Percentiles rank a stretch among this genome's conserved stretches.
Conservation (phyloP, 2,113 vertebrate genomes). For the Stictonetta naevosa region DNA sequence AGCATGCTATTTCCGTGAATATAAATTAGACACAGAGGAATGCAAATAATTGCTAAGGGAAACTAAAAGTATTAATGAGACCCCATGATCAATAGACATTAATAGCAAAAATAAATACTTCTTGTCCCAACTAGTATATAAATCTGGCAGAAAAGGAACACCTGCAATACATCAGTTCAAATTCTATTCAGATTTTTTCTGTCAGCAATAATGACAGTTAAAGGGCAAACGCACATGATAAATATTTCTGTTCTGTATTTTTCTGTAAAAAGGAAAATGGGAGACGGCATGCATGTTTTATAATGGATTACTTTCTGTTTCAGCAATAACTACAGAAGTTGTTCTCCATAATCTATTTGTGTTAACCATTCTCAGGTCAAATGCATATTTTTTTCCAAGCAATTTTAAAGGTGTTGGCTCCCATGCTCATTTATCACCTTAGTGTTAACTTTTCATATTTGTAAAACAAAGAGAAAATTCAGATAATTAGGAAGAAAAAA, state of each 20-base stretch:
- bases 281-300: background rate
- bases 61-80: background rate
- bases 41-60: background rate
- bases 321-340: background rate
- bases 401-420: background rate
- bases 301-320: background rate
- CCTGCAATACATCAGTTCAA: background rate
- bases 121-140: background rate
- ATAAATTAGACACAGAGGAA: background rate
- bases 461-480: background rate
- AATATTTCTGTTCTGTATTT: background rate
- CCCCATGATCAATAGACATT: background rate
- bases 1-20: background rate
- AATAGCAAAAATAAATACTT: conserved; percentile 2
- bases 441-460: background rate
- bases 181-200: background rate
- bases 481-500: background rate
- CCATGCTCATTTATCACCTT: background rate
- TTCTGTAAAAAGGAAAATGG: background rate
- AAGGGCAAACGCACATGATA: background rate
- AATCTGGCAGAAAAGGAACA: background rate
- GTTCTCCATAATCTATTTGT: background rate
- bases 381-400: background rate
- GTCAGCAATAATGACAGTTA: background rate
- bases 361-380: background rate